Percentiles rank a stretch among this genome's conserved stretches.
Conservation (phyloP, 2,113 vertebrate species). For the Gambusia holbrooki region DNA sequence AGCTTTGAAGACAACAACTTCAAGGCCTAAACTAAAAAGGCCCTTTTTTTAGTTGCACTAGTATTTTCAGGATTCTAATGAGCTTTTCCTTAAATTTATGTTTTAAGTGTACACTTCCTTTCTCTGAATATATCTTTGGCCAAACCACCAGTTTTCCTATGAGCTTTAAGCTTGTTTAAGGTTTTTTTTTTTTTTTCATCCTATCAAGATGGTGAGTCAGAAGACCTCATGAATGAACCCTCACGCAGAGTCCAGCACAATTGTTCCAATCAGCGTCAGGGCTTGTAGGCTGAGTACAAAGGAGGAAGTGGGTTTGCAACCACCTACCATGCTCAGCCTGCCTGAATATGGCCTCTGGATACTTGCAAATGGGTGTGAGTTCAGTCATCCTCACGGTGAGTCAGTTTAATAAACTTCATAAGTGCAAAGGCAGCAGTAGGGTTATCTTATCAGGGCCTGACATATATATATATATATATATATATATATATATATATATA, state of each 20-base stretch:
- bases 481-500: too few relatives aligned
- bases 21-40: too few relatives aligned
- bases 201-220: conserved; percentile 29
- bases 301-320: conserved; percentile 40
- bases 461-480: conserved; percentile 15
- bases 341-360: conserved; percentile 38
- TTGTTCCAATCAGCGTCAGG: conserved; percentile 56
- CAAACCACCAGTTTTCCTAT: neutral
- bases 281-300: conserved; percentile 49
- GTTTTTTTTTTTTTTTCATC: neutral
- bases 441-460: conserved; percentile 41
- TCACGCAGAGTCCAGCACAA: conserved; percentile 32
- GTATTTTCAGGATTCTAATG: neutral
- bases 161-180: conserved; percentile 11
- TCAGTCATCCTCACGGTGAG: conserved; percentile 43
- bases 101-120: neutral
- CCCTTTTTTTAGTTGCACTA: too few relatives aligned
- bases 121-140: conserved; percentile 9
- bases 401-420: conserved; percentile 52
- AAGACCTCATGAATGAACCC: conserved; percentile 34
- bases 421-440: conserved; percentile 52
- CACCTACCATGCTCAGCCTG: conserved; percentile 46
- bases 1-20: too few relatives aligned
- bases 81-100: neutral
- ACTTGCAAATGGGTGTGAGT: conserved; percentile 50